Percentiles rank a stretch among this genome's conserved stretches.
Conservation (phyloP, 2,113 vertebrate genomes). For the Orcinus orca region DNA sequence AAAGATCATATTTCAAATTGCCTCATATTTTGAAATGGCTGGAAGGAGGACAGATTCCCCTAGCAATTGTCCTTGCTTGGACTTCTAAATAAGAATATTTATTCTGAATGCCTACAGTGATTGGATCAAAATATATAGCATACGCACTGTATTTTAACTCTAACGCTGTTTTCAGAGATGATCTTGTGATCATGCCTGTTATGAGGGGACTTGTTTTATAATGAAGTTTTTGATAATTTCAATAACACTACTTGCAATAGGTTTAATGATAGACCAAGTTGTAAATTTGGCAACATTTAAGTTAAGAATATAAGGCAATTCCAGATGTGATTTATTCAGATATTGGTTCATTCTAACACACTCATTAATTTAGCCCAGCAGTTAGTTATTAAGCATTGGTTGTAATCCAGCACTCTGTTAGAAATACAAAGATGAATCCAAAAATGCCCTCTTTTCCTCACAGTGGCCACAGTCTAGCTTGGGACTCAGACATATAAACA, state of each 20-base stretch:
- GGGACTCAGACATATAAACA: neutral
- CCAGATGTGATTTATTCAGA: neutral
- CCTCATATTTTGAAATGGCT: conserved; percentile 59
- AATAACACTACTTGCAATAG: neutral
- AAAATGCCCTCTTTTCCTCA: neutral
- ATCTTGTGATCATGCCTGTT: neutral
- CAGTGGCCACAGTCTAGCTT: neutral
- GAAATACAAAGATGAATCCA: neutral
- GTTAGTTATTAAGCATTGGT: neutral
- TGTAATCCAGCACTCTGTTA: neutral
- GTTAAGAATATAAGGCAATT: neutral
- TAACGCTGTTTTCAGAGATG: neutral
- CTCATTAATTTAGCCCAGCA: neutral
- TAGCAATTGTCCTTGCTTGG: neutral
- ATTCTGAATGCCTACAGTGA: neutral
- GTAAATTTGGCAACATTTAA: neutral
- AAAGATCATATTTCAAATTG: conserved; percentile 72
- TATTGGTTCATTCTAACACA: neutral
- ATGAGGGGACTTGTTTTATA: neutral
- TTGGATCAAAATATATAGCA: neutral
- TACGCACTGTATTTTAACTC: neutral
- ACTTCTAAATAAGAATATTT: conserved; percentile 28
- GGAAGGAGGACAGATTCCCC: conserved; percentile 56
- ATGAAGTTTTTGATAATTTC: neutral
- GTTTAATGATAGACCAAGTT: neutral